Base-by-base conservation (phyloP, 2,888 invertebrate genomes). In the Eremobia ochroleuca region DNA sequence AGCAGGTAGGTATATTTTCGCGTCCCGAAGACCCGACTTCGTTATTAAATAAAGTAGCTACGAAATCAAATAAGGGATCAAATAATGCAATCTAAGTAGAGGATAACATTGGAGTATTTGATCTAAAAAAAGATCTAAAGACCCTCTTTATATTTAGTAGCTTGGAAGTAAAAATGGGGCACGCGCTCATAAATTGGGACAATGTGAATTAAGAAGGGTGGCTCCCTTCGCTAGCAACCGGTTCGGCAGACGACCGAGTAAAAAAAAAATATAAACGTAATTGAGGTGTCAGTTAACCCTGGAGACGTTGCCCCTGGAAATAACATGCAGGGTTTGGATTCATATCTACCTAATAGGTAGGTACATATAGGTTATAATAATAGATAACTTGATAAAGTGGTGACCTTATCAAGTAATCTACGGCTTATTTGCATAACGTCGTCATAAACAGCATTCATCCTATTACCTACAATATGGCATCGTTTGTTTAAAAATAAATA, bases 141-240 rank as follows among this genome's bases (percentile, higher is more conserved):
- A 64, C 62, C 49, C 34, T 59, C 34, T 65, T 31, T 43, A 73
- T 58, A n/a, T n/a, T n/a, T n/a, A 58, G 72, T 73, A 76, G 71
- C 72, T 77, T 65, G 46, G 25, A 81, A 74, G 66, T 68, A 73
- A 73, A 81, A 79, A 82, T 77, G 66, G 79, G 77, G 64, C 85
- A 82, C 67, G 79, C 67, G 82, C 74, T 85, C 69, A 79, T 87
- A 79, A 87, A 87, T 82, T 86, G 77, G 85, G 75, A 79, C 79
- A 82, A 79, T 79, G 88, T 85, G 87, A 87, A 85, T 86, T 87
- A 82, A 85, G 79, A 74, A 85, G 88, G 86, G 88, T 76, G 86
- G 77, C 79, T 79, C 85, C 85, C 86, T 86, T 72, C 79, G 67
- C 74, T 69, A 69, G 40, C 74, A 62, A 81, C 85, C 74, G 72